A percentile compares a stretch with the other conserved stretches of the same genome.
Conservation (phyloP, 2,797 vertebrate species). For the Rhinogobio ventralis region DNA sequence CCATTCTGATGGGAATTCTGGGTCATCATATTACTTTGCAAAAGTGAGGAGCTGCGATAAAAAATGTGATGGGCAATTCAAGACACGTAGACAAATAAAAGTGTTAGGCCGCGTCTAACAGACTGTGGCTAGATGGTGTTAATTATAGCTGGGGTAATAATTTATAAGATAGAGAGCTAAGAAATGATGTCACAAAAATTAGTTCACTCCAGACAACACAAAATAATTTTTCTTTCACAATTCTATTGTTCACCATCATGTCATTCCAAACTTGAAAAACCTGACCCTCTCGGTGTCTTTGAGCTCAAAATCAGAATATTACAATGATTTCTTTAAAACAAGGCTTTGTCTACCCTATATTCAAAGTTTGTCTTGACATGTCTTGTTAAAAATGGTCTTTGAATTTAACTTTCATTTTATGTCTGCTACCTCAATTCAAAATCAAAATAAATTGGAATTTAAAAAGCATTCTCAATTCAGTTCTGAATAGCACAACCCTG, state of each 20-base stretch:
- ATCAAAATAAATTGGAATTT: not conserved
- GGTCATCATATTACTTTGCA: constrained; percentile 15
- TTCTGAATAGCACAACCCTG: not conserved
- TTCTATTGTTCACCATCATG: not conserved
- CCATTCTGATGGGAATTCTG: constrained; percentile 44
- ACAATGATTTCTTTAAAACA: not conserved
- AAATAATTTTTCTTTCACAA: not conserved
- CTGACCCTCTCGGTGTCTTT: not conserved
- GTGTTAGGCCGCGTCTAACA: not conserved
- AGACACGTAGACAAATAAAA: not conserved
- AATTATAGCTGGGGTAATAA: not conserved
- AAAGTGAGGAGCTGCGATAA: constrained; percentile 1
- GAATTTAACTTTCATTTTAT: not conserved
- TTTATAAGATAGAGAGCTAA: not conserved
- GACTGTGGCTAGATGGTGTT: not conserved
- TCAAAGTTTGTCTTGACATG: not conserved
- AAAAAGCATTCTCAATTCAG: not conserved
- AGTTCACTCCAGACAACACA: not conserved
- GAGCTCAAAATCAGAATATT: not conserved
- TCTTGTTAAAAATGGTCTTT: not conserved
- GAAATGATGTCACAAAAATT: not conserved
- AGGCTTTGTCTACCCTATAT: not conserved
- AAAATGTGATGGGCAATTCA: constrained; percentile 13
- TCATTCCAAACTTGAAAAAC: not conserved
- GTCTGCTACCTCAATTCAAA: not conserved